Base-by-base conservation (phyloP, 2,888 invertebrate genomes). In the Isoperla grammatica region DNA sequence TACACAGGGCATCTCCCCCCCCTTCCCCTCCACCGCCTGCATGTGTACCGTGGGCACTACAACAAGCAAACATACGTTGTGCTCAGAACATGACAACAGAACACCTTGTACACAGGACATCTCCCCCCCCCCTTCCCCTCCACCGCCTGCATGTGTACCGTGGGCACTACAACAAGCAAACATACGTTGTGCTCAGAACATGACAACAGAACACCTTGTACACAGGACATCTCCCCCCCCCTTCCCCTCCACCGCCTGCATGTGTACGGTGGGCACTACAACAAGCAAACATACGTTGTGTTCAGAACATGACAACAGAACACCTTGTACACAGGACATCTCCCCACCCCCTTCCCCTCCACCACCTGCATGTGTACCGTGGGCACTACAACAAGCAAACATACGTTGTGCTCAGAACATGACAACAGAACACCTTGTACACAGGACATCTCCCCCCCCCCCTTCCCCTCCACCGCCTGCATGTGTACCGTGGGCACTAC, bases 131-230 rank as follows among this genome's bases (percentile, higher is more conserved):
- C n/a, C n/a, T 87, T 88, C 57, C 92, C 92, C 75, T 92, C 90
- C 66, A 93, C 90, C 23, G 90, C 91, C 75, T 90, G 90, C 68
- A 92, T 81, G 75, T 90, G 88, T 72, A 88, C 84, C 66, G 90
- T 84, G 69, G 87, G 82, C 63, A 88, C 88, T 80, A 79, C 73
- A 76, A 76, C 60, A 75, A 74, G 69, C 68, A 67, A 69, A 63
- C 53, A 17, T 19, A 43, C 43, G 17, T 9, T 13, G 17, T 43
- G 4, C 15, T 15, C n/a, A n/a, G n/a, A n/a, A n/a, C n/a, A n/a
- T n/a, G n/a, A n/a, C n/a, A n/a, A n/a, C 92, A 93, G 75, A 93
- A 86, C 64, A 93, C 91, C 89, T 93, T 91, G 78, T 90, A 88
- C 67, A 93, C 88, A 94, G 37, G 92, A 90, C 72, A 93, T 81